These are phyloP conservation scores for Augochlora pura DNA, from an alignment of 1,140 invertebrate species.

Conservation along the genomic window DNA sequence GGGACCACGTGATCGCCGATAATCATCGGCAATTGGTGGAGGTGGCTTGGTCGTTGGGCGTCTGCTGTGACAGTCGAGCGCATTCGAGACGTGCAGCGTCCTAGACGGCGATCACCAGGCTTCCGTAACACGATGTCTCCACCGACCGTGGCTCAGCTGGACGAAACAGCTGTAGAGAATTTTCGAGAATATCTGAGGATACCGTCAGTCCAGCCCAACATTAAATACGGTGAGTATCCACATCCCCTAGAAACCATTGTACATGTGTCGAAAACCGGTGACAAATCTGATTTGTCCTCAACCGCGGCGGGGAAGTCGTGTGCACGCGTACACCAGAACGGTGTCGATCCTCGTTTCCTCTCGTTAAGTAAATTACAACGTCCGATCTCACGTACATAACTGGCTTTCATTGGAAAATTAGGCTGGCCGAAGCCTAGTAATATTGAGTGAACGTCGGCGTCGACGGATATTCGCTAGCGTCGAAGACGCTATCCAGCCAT, in stretches of 20 bases:
- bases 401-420: not conserved
- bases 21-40: slow-evolving; percentile 61
- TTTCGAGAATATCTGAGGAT: slow-evolving; percentile 91
- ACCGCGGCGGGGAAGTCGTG: slow-evolving; percentile 6
- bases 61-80: slow-evolving; percentile 69
- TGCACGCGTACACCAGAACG: slow-evolving; percentile 30
- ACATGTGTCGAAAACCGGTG: no score
- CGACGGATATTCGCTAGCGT: slow-evolving; percentile 55
- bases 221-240: slow-evolving; percentile 87
- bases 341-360: slow-evolving; percentile 56
- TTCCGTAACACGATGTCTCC: slow-evolving; percentile 58
- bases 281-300: not conserved
- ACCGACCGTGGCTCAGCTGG: slow-evolving; percentile 64
- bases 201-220: slow-evolving; percentile 89
- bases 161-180: slow-evolving; percentile 85
- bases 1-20: slow-evolving; percentile 52
- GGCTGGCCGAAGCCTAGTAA: no score
- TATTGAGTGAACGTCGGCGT: no score
- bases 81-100: slow-evolving; percentile 17
- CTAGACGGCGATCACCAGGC: slow-evolving; percentile 43
- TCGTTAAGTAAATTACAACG: slow-evolving; percentile 42
- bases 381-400: not conserved
- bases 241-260: not conserved
- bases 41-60: slow-evolving; percentile 40
- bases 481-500: slow-evolving; percentile 70